Percentiles rank a stretch among this genome's conserved stretches.
Conservation (phyloP, 2,113 vertebrate genomes). For the Illadopsis cleaveri region DNA sequence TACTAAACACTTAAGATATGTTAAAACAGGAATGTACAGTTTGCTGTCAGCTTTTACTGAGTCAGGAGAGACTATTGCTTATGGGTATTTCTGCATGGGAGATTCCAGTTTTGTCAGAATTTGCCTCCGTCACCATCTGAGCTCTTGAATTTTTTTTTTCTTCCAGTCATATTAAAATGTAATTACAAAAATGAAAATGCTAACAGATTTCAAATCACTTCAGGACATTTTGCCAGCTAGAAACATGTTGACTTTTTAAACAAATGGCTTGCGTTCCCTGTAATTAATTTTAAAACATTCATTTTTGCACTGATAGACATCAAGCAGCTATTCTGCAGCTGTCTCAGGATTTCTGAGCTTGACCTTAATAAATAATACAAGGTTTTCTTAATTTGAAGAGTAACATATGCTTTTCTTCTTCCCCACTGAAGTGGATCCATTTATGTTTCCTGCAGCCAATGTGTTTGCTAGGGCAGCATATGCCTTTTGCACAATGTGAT, state of each 20-base stretch:
- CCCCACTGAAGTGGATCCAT: not conserved
- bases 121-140: not conserved
- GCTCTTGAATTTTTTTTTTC: not conserved
- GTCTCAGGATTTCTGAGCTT: not conserved
- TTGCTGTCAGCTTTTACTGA: not conserved
- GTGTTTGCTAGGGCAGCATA: not conserved
- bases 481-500: not conserved
- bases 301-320: not conserved
- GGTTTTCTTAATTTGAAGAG: constrained; percentile 5
- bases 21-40: not conserved
- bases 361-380: constrained; percentile 44
- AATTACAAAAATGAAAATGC: constrained; percentile 25
- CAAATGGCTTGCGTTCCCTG: constrained; percentile 10
- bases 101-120: not conserved
- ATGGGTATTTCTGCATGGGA: not conserved
- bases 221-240: not conserved
- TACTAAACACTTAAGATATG: not conserved
- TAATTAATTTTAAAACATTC: constrained; percentile 45
- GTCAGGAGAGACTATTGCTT: not conserved
- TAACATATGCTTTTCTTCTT: constrained; percentile 24
- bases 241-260: constrained; percentile 28
- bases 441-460: not conserved
- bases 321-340: constrained; percentile 13
- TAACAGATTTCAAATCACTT: constrained; percentile 32
- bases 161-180: constrained; percentile 3